Conservation (phyloP, 1,140 invertebrate species). For the Papilio polytes region DNA sequence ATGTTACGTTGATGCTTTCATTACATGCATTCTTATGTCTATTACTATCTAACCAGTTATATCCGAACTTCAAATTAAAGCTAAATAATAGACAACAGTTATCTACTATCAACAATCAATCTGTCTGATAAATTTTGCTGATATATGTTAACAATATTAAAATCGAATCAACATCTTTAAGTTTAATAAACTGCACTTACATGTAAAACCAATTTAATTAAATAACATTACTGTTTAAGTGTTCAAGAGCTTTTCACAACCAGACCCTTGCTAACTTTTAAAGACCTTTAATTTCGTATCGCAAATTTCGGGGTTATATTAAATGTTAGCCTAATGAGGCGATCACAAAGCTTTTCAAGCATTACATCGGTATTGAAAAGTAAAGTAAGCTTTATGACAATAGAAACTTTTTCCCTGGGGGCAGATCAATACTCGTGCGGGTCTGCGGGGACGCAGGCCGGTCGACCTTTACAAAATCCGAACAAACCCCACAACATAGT, state of each 20-base stretch:
- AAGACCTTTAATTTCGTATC: not conserved
- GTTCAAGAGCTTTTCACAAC: not conserved
- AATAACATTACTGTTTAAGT: not conserved
- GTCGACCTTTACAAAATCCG: constrained; percentile 55
- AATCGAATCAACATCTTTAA: not conserved
- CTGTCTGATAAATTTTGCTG: too few relatives aligned
- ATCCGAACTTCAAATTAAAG: not conserved
- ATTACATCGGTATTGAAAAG: constrained; percentile 46
- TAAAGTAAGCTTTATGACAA: constrained; percentile 53
- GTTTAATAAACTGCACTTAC: not conserved
- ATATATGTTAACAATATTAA: not conserved
- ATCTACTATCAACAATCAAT: too few relatives aligned
- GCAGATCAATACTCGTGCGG: constrained; percentile 67
- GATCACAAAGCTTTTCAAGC: constrained; percentile 10
- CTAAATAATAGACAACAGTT: too few relatives aligned
- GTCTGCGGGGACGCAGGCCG: constrained; percentile 52
- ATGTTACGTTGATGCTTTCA: not conserved
- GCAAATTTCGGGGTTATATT: not conserved
- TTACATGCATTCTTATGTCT: not conserved
- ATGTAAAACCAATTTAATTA: not conserved
- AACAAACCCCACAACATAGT: constrained; percentile 46
- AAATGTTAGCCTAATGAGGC: constrained; percentile 8
- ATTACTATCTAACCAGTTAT: not conserved
- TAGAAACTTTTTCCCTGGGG: constrained; percentile 62
- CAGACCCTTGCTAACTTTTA: not conserved